These are phyloP conservation scores for Prosapia bicincta DNA, from an alignment of 2,888 invertebrate genomes.

Conservation along the genomic window DNA sequence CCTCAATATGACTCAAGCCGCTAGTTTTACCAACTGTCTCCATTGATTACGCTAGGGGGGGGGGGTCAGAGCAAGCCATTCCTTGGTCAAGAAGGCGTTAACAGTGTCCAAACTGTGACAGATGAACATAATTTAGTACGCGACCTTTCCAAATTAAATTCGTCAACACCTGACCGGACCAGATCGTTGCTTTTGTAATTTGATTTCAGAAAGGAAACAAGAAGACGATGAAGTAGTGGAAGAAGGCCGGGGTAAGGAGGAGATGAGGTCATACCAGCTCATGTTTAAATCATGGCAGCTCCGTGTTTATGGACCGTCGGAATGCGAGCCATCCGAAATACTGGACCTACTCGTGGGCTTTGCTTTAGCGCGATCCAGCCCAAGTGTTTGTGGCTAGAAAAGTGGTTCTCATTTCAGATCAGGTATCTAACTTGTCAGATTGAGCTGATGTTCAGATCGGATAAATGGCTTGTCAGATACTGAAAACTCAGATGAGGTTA, in stretches of 20 bases:
- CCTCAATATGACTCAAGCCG: too few species aligned
- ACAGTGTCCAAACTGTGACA: too few species aligned
- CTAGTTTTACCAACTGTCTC: too few species aligned
- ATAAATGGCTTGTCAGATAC: too few species aligned
- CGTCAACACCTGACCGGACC: background rate
- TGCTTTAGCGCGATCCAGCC: background rate
- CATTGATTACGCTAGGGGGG: too few species aligned
- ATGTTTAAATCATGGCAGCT: background rate
- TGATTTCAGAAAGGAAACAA: background rate
- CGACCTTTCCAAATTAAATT: background rate
- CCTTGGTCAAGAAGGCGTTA: too few species aligned
- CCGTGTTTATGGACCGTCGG: background rate
- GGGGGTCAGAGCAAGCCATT: too few species aligned
- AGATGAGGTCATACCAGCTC: background rate
- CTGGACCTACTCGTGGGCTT: background rate
- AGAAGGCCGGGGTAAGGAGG: background rate
- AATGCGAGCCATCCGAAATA: background rate
- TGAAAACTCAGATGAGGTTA: too few species aligned
- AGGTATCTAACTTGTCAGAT: too few species aligned
- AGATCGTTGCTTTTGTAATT: background rate
- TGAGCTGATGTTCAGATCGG: too few species aligned
- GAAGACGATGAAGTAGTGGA: background rate
- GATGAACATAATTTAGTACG: background rate
- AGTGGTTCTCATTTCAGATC: too few species aligned
- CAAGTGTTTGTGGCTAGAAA: too few species aligned